Base-by-base conservation (phyloP, 2,888 invertebrate species). In the Aphidoletes aphidimyza region DNA sequence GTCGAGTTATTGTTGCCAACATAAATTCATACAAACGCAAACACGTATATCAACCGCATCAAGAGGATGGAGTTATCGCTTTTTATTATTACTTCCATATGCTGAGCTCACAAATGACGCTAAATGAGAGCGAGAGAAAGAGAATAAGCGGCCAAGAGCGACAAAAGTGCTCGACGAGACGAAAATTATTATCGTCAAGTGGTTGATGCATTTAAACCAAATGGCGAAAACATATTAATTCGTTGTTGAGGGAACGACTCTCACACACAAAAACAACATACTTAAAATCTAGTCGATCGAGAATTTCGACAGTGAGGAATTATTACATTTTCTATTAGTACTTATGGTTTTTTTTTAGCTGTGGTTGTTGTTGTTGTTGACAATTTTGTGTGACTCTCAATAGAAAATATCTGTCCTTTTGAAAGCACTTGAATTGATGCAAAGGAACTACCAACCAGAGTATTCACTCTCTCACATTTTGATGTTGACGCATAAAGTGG, bases 171-270 rank as follows among this genome's bases (percentile, higher is more conserved):
- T 54, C 30, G 54, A 54, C 54, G 69, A 30, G 69, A 69, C 69
- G 69, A 69, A 69, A 69, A 69, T 69, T 69, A 69, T 69, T 30
- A 30, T 30, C 14, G 69, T 69, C 69, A 69, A 69, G 69, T 69
- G 69, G 69, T 17, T 30, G 69, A 69, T 69, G 69, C 69, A 69
- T 69, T 69, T 69, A 30, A 69, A 69, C 26, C 69, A 9, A 30
- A 69, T 14, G 34, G 30, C 14, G 14, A 30, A 69, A 30, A 30
- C 69, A 69, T 30, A 69, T 69, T 54, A 54, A 54, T 26, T 54
- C 54, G 11, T 22, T 14, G 54, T 54, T 26, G 34, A 69, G 30
- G 26, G 34, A 78, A 37, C 6, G 78, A 36, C n/a, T n/a, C n/a
- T n/a, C n/a, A n/a, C n/a, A n/a, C n/a, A n/a, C n/a, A n/a, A n/a